A percentile compares a stretch with the other conserved stretches of the same genome.
These are phyloP conservation scores for Agriopis leucophaearia DNA, from an alignment of 2,888 invertebrate genomes.

Conservation along the genomic window DNA sequence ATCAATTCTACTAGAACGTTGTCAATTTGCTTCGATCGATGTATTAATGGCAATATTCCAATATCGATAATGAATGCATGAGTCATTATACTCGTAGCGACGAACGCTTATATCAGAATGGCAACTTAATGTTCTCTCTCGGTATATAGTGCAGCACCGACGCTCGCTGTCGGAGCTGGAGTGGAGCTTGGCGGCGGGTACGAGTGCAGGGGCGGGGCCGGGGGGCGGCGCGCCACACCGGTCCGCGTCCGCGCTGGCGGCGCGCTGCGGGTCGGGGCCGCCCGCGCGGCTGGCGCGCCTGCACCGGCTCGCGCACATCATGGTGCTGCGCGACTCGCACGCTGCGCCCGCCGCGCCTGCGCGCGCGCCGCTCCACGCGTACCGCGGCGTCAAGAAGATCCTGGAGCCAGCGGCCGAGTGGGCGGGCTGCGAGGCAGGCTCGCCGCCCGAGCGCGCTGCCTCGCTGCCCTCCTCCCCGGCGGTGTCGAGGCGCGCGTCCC, in stretches of 20 bases:
- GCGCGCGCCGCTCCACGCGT: constrained; percentile 91
- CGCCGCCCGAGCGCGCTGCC: constrained; percentile 85
- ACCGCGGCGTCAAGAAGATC: constrained; percentile 93
- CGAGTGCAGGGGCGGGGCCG: constrained; percentile 54
- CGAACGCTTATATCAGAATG: too few species aligned
- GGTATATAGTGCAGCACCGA: constrained; percentile 87
- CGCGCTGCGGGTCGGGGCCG: constrained; percentile 55
- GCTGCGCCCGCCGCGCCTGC: constrained; percentile 85
- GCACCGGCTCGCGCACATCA: constrained; percentile 92
- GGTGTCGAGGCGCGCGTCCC: constrained; percentile 61
- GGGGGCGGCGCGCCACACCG: constrained; percentile 55
- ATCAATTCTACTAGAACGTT: too few species aligned
- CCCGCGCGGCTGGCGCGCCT: constrained; percentile 80
- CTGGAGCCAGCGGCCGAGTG: constrained; percentile 89
- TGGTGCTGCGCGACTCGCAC: constrained; percentile 94
- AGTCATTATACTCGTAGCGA: too few species aligned
- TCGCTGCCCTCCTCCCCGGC: constrained; percentile 77
- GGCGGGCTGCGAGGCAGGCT: constrained; percentile 89
- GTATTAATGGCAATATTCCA: too few species aligned
- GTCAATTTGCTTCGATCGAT: too few species aligned
- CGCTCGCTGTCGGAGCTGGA: constrained; percentile 91
- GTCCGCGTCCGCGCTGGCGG: constrained; percentile 51
- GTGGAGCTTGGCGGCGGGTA: constrained; percentile 84
- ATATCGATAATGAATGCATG: too few species aligned
- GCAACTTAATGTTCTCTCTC: too few species aligned